A percentile compares a stretch with the other conserved stretches of the same genome.
Evolutionary conservation across 2,888 invertebrate species (phyloP).

Genomic region (Pristionchus maxplancki): DNA sequence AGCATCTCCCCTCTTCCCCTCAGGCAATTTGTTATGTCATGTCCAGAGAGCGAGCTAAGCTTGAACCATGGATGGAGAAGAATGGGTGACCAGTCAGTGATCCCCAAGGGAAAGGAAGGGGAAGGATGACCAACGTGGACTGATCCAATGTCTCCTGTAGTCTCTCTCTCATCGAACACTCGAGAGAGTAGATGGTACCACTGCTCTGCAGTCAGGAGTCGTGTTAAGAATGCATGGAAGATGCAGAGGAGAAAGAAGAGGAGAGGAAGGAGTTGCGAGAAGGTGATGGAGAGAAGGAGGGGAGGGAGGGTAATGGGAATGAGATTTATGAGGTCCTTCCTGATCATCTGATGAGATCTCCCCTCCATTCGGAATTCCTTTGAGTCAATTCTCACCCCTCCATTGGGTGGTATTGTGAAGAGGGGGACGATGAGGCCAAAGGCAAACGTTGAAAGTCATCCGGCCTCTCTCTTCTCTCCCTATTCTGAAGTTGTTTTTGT

Average conservation of each 20-base stretch:
- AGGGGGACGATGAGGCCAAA: constrained; percentile 5
- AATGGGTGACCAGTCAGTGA: constrained; percentile 34
- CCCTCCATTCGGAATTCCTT: constrained; percentile 36
- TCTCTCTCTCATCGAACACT: neutral
- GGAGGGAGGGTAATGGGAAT: neutral
- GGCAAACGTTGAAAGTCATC: constrained; percentile 32
- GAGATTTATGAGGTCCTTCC: constrained; percentile 27
- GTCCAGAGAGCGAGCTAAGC: neutral
- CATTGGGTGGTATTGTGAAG: constrained; percentile 1
- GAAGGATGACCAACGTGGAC: neutral
- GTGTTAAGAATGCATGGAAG: constrained; percentile 40
- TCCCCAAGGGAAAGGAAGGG: neutral
- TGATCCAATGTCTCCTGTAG: neutral
- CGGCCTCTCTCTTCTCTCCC: neutral
- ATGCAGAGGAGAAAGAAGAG: neutral
- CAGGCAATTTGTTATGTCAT: constrained; percentile 42
- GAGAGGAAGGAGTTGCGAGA: neutral
- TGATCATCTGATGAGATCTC: constrained; percentile 8
- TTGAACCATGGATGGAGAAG: constrained; percentile 3
- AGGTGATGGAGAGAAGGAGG: neutral
- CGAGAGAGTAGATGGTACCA: constrained; percentile 1
- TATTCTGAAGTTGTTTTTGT: constrained; percentile 28
- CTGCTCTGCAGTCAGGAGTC: neutral
- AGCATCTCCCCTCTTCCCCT: neutral
- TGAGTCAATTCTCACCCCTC: neutral